These are phyloP conservation scores for Pseudopleuronectes americanus DNA, from an alignment of 2,797 vertebrate species.

Conservation along the genomic window DNA sequence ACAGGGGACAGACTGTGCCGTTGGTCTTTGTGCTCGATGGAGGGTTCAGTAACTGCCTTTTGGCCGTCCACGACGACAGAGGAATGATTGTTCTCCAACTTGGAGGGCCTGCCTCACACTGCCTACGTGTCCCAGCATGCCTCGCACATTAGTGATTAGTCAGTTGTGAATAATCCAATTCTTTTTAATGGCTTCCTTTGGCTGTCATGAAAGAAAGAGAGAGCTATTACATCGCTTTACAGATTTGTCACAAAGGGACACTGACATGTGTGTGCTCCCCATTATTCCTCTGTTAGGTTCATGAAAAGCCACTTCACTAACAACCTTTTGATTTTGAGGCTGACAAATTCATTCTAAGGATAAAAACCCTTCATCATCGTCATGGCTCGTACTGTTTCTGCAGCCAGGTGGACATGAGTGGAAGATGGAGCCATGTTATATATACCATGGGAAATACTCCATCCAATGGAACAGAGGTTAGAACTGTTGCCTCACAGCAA, in stretches of 20 bases:
- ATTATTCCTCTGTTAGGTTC: not conserved
- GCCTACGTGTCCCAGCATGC: slow-evolving; percentile 55
- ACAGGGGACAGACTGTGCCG: not conserved
- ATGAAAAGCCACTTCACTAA: slow-evolving; percentile 10
- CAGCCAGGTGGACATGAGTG: slow-evolving; percentile 19
- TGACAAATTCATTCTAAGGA: slow-evolving; percentile 18
- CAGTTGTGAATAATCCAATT: slow-evolving; percentile 33
- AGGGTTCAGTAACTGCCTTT: slow-evolving; percentile 13
- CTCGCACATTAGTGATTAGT: slow-evolving; percentile 38
- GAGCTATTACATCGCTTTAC: slow-evolving; percentile 1
- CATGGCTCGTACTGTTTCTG: slow-evolving; percentile 11
- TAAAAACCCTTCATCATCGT: slow-evolving; percentile 3
- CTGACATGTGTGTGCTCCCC: not conserved
- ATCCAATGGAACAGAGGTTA: too few relatives aligned
- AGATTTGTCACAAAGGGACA: not conserved
- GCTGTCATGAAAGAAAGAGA: not conserved
- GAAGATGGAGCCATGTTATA: slow-evolving; percentile 10
- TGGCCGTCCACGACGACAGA: slow-evolving; percentile 10
- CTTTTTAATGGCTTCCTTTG: slow-evolving; percentile 13
- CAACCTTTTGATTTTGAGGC: slow-evolving; percentile 15
- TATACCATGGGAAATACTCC: slow-evolving; percentile 18
- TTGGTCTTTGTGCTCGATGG: slow-evolving; percentile 14
- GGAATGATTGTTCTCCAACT: slow-evolving; percentile 23
- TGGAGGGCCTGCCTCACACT: slow-evolving; percentile 14
- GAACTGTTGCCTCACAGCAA: too few relatives aligned